Percentiles rank a stretch among this genome's conserved stretches.
Conservation (phyloP, 1,140 invertebrate species). For the Heliconius eleuchia region DNA sequence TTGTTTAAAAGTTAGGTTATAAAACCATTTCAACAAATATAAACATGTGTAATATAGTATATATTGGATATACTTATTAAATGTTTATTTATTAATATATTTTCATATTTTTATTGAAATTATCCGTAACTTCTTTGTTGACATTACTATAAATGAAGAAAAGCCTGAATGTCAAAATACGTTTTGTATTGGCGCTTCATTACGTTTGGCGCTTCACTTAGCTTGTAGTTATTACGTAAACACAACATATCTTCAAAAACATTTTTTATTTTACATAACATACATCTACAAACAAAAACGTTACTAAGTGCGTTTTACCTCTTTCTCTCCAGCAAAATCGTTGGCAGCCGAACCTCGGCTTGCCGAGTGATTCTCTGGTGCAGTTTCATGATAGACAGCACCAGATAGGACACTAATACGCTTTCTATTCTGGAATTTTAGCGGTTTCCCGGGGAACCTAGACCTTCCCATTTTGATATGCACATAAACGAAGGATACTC, state of each 20-base stretch:
- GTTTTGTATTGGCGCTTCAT: constrained; percentile 42
- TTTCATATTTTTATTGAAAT: neutral
- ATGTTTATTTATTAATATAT: neutral
- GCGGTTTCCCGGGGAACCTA: constrained; percentile 92
- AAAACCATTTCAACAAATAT: constrained; percentile 1
- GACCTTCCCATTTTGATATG: constrained; percentile 82
- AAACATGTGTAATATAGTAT: neutral
- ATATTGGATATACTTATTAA: neutral
- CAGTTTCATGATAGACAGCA: constrained; percentile 75
- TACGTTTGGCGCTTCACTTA: constrained; percentile 55
- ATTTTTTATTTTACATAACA: constrained; percentile 52
- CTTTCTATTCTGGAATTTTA: constrained; percentile 91
- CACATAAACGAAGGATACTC: constrained; percentile 78
- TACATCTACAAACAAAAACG: constrained; percentile 38
- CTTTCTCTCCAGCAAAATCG: constrained; percentile 76
- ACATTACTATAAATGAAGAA: constrained; percentile 47
- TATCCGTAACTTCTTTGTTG: constrained; percentile 52
- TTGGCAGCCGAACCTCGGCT: constrained; percentile 69
- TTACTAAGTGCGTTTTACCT: constrained; percentile 65
- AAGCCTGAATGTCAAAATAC: constrained; percentile 63
- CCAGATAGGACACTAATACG: constrained; percentile 87
- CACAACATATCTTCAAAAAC: constrained; percentile 59
- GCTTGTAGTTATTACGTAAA: constrained; percentile 76
- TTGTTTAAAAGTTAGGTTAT: constrained; percentile 47
- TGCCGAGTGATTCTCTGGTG: constrained; percentile 70